Conservation (phyloP, 1,140 invertebrate species). For the Drosophila jambulina region DNA sequence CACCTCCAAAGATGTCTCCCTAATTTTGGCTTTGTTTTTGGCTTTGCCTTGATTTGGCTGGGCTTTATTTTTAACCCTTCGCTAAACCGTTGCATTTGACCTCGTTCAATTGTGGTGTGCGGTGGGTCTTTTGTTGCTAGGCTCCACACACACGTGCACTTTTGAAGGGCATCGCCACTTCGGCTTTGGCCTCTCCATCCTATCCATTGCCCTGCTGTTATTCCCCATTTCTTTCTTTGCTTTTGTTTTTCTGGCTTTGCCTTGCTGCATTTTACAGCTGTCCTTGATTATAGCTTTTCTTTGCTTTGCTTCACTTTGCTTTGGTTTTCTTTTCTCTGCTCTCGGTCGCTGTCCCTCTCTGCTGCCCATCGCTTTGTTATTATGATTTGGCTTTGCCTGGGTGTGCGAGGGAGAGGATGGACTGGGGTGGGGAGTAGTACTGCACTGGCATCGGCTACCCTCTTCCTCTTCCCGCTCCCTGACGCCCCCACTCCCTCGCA, state of each 20-base stretch:
- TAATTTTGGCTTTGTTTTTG: conserved; percentile 35
- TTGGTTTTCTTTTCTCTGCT: conserved; percentile 31
- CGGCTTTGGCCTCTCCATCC: conserved; percentile 24
- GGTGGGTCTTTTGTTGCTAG: conserved; percentile 32
- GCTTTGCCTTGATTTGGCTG: conserved; percentile 19
- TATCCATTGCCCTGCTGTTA: background rate
- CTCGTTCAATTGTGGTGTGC: conserved; percentile 36
- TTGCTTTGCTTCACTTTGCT: conserved; percentile 57
- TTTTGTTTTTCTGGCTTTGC: conserved; percentile 67
- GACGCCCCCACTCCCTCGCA: conserved; percentile 22
- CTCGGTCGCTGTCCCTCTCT: conserved; percentile 41
- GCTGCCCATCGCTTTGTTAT: conserved; percentile 71
- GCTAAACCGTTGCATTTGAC: conserved; percentile 36
- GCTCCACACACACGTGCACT: conserved; percentile 33
- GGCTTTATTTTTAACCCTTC: conserved; percentile 24
- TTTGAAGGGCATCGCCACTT: conserved; percentile 50
- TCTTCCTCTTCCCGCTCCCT: conserved; percentile 5
- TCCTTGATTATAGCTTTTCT: conserved; percentile 79
- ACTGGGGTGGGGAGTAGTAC: conserved; percentile 23
- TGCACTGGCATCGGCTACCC: conserved; percentile 10
- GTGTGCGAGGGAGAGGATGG: conserved; percentile 32
- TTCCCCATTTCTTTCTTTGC: conserved; percentile 31
- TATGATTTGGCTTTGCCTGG: conserved; percentile 68
- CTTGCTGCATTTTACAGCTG: conserved; percentile 48
- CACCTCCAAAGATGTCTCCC: conserved; percentile 39